Percentiles rank a stretch among this genome's conserved stretches.
Evolutionary conservation across 2,888 invertebrate genomes (phyloP).

Genomic region (Calliphora vomitoria): DNA sequence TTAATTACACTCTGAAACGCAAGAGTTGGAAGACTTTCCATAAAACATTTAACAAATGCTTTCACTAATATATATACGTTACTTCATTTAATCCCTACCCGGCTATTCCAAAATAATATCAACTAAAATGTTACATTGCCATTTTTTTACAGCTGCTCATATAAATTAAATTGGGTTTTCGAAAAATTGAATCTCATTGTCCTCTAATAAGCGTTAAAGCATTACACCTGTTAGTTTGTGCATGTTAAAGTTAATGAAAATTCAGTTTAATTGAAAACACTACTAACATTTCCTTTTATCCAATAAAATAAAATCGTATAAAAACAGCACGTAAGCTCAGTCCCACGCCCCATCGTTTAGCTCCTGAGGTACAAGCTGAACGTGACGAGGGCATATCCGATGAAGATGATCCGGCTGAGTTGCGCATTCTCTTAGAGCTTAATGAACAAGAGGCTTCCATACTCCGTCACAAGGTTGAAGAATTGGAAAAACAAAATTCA

Average conservation of each 20-base stretch:
- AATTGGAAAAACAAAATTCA: slow-evolving; percentile 92
- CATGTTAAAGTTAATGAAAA: slow-evolving; percentile 32
- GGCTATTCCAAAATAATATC: slow-evolving; percentile 52
- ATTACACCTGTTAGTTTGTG: slow-evolving; percentile 15
- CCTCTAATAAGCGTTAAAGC: slow-evolving; percentile 48
- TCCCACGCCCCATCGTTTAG: slow-evolving; percentile 88
- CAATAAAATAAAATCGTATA: neutral
- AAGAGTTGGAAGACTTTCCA: slow-evolving; percentile 44
- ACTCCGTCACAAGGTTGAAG: slow-evolving; percentile 92
- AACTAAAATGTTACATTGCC: slow-evolving; percentile 80
- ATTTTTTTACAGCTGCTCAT: slow-evolving; percentile 86
- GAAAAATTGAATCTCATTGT: slow-evolving; percentile 69
- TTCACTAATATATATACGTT: slow-evolving; percentile 56
- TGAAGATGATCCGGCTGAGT: slow-evolving; percentile 92
- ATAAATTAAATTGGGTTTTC: slow-evolving; percentile 53
- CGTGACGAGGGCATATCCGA: slow-evolving; percentile 91
- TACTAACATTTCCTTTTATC: neutral
- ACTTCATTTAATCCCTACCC: slow-evolving; percentile 47
- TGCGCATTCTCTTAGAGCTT: slow-evolving; percentile 93
- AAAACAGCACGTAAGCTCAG: slow-evolving; percentile 88
- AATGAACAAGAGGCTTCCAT: slow-evolving; percentile 95
- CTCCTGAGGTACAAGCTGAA: slow-evolving; percentile 88
- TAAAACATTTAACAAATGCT: slow-evolving; percentile 42
- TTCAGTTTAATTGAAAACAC: neutral
- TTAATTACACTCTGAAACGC: neutral